Percentiles rank a stretch among this genome's conserved stretches.
Evolutionary conservation across 2,888 invertebrate species (phyloP).

Genomic region (Epinotia ramella): DNA sequence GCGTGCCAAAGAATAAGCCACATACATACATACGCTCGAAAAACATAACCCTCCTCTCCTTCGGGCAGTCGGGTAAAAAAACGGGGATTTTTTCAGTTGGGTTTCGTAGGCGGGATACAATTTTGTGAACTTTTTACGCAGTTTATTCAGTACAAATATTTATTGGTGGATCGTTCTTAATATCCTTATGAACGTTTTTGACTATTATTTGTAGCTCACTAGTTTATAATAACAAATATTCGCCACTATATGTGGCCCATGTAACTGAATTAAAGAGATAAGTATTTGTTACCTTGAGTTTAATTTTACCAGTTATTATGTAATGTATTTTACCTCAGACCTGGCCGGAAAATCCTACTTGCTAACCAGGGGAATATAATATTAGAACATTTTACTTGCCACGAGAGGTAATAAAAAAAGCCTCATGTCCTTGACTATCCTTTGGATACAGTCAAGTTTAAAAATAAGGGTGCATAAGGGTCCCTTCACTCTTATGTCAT

Average conservation of each 20-base stretch:
- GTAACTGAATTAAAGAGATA: constrained; percentile 72
- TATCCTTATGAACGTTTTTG: constrained; percentile 64
- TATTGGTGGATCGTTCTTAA: constrained; percentile 60
- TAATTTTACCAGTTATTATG: constrained; percentile 49
- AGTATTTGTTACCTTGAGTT: constrained; percentile 65
- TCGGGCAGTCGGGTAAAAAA: no score
- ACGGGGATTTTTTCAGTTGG: no score
- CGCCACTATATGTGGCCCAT: constrained; percentile 72
- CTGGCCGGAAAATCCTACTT: no score
- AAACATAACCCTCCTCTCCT: no score
- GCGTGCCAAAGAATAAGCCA: no score
- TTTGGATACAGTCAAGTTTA: background rate
- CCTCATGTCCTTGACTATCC: background rate
- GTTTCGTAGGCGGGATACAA: no score
- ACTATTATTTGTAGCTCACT: constrained; percentile 60
- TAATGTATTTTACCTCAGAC: background rate
- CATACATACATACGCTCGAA: no score
- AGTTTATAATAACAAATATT: constrained; percentile 66
- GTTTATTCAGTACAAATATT: background rate
- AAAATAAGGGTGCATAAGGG: no score
- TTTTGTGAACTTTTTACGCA: no score
- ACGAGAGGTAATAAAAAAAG: background rate
- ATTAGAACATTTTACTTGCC: no score
- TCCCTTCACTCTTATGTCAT: no score
- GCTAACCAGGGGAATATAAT: no score